Conservation (phyloP, 1,140 invertebrate genomes). For the Lineus longissimus region DNA sequence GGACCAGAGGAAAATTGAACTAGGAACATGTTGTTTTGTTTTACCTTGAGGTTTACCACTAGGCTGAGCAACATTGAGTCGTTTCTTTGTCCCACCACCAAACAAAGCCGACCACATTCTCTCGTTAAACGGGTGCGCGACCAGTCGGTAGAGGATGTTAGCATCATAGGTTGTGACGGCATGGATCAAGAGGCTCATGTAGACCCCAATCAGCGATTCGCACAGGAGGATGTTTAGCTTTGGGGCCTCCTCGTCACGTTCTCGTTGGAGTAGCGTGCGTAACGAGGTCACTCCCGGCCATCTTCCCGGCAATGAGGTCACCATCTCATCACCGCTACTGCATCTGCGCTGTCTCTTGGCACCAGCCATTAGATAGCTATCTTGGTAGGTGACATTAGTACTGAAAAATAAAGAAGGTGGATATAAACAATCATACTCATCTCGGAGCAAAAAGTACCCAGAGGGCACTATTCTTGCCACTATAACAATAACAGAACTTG, state of each 20-base stretch:
- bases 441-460: too few species aligned
- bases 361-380: conserved; percentile 52
- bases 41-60: neutral
- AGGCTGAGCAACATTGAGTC: conserved; percentile 57
- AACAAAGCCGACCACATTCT: conserved; percentile 83
- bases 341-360: conserved; percentile 52
- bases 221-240: conserved; percentile 86
- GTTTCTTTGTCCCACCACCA: conserved; percentile 86
- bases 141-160: conserved; percentile 81
- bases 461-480: too few species aligned
- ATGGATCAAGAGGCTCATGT: conserved; percentile 86
- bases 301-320: conserved; percentile 64
- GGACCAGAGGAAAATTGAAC: too few species aligned
- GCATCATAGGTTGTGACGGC: conserved; percentile 91
- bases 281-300: conserved; percentile 87
- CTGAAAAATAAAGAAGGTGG: conserved; percentile 16
- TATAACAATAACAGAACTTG: too few species aligned
- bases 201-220: conserved; percentile 89
- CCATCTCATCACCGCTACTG: conserved; percentile 33
- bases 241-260: conserved; percentile 94
- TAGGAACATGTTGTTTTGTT: too few species aligned
- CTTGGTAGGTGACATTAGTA: conserved; percentile 46
- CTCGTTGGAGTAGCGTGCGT: conserved; percentile 79
- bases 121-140: conserved; percentile 76
- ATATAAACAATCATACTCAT: too few species aligned